Evolutionary conservation across 2,888 invertebrate species (phyloP), one percentile per base, ranked within the genome.

Genomic region (Caenorhabditis uteleia): DNA sequence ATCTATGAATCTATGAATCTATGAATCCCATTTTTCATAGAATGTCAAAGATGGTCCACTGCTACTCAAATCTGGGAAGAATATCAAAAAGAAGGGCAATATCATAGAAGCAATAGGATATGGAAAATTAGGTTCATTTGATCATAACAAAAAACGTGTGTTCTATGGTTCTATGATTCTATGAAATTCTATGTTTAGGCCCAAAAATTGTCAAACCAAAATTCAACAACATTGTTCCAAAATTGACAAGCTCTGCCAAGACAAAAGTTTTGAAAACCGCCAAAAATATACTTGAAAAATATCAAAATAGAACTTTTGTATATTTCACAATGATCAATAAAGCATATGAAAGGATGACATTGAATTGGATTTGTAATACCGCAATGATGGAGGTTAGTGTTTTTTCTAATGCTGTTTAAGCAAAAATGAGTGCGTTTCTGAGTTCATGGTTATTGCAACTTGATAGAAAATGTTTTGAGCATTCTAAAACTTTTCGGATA

Each of bases 331-430:
- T 73, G 45, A 56, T 82, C 21, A 81, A 81, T 47, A 55, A 70
- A 0, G 81, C 80, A 6, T 82, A 79, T 45, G 56, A 72, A 25
- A 67, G 71, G 16, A 48, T 81, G 46, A 82, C 81, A 7, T 51
- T 75, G 12, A 81, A 81, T 48, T 81, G 78, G 75, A 69, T 81
- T 46, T 81, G 81, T 58, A 82, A 81, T 55, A 68, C 71, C 3
- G 72, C 67, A 3, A 45, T 51, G 3, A 70, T 80, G 46, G 51
- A 69, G 27, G 73, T 74, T 7, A 27, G 42, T 46, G 3, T 45
- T 34, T 45, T 21, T 6, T 18, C 16, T n/a, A 8, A 4, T 25
- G 10, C n/a, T n/a, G 27, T 6, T 8, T 20, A 4, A 7, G n/a
- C 20, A 18, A 39, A n/a, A n/a, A n/a, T n/a, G n/a, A n/a, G n/a